Evolutionary conservation across 2,888 invertebrate species (phyloP).

Genomic region (Campopleginae sp.): DNA sequence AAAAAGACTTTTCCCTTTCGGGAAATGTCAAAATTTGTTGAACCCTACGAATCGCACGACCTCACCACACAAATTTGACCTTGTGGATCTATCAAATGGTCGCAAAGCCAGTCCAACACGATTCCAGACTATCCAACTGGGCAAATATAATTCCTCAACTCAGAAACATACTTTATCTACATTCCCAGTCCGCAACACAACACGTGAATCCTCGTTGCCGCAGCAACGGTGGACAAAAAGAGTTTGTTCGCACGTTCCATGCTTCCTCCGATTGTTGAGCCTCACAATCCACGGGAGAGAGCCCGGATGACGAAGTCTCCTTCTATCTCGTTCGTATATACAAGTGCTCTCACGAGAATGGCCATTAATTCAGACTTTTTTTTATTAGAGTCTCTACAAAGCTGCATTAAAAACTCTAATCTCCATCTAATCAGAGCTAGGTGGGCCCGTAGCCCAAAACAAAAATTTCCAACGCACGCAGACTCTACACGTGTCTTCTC

Average conservation of each 20-base stretch:
- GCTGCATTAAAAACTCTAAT: conserved; percentile 8
- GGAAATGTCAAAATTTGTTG: background rate
- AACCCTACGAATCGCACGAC: background rate
- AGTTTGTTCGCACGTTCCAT: conserved; percentile 61
- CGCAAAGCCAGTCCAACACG: background rate
- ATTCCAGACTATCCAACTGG: background rate
- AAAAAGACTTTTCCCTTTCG: background rate
- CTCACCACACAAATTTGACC: background rate
- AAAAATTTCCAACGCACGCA: background rate
- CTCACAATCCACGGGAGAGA: conserved; percentile 40
- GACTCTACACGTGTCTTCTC: background rate
- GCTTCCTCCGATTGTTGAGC: conserved; percentile 64
- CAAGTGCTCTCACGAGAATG: conserved; percentile 10
- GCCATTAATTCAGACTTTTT: conserved; percentile 28
- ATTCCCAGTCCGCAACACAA: background rate
- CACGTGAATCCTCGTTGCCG: background rate
- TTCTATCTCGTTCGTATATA: conserved; percentile 19
- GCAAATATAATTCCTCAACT: background rate
- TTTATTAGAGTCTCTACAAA: conserved; percentile 24
- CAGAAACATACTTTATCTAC: background rate
- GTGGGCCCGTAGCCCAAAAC: background rate
- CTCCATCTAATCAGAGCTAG: background rate
- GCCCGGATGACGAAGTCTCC: conserved; percentile 26
- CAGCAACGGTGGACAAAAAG: conserved; percentile 25
- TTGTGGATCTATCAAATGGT: background rate